Base-by-base conservation (phyloP, 2,888 invertebrate genomes). In the Tanytarsus gracilentus region DNA sequence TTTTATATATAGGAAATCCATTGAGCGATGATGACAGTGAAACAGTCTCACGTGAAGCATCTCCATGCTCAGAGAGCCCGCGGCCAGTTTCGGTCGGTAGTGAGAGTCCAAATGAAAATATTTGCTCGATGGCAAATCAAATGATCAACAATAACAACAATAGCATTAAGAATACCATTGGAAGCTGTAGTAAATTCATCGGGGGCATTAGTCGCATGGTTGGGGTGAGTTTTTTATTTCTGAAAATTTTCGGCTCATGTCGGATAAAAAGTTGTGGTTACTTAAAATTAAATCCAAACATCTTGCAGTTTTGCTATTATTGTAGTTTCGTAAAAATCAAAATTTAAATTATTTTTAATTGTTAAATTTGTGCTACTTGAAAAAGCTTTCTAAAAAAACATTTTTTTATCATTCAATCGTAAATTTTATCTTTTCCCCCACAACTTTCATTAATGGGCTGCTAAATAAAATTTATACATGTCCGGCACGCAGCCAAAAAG, bases 41-140 rank as follows among this genome's bases (percentile, higher is more conserved):
- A 67, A 78, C 79, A 2, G 80, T 80, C 14, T 85, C 85, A 1
- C 76, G 85, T 62, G 86, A 86, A 69, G 82, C 85, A 1, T 85
- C 85, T 4, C 85, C 86, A 2, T 79, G 86, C 65, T 79, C 86
- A 55, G 86, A 82, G 64, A 80, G 78, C 14, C 81, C 82, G 2
- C 65, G 64, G 14, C 65, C 65, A 11, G 61, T 65, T 9, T 64
- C 66, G 33, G 40, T 66, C 27, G 67, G 66, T 9, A 62, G 64
- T 61, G 67, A 67, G 60, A 65, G 64, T 62, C 62, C 72, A 63
- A 69, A 75, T 70, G 71, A 78, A 69, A 68, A 72, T 70, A 63
- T 70, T 26, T 67, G 68, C 61, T 70, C 65, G 69, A 61, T 65
- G 68, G 33, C 67, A 67, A 62, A 68, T 70, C 58, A 58, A 44